Evolutionary conservation across 92 coral and sea anemone species (phyloP), one percentile per base, ranked within the genome.

Genomic region (Porites divaricata): DNA sequence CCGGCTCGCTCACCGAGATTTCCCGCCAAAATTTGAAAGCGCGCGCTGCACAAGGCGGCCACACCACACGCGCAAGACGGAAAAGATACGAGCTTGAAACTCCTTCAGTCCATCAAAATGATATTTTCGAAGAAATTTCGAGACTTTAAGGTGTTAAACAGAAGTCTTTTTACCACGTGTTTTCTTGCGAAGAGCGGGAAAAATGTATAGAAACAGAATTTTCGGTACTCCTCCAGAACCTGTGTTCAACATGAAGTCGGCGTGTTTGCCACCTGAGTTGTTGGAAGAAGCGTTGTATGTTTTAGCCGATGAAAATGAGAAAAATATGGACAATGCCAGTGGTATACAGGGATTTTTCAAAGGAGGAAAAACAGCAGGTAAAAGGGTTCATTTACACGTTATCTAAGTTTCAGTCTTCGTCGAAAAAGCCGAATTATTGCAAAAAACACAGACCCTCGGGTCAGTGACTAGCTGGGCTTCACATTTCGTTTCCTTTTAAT

Each of bases 141-240:
- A 8, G 19, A 61, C 61, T 15, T 9, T 50, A 51, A 50, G 59
- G n/a, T n/a, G 17, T 9, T 21, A 11, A 51, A 17, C 1, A 5
- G 12, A 9, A 56, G 50, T 58, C 52, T 57, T 57, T 17, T 35
- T 35, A 35, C 45, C 4, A 35, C 45, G 45, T 2, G 2, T 19
- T 26, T 6, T 21, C 45, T 22, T 24, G 6, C 13, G 9, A 23
- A 74, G 15, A 49, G 12, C 17, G n/a, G 24, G 7, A 24, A 15
- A 51, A 80, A 95, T 97, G 99, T 88, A 81, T 66, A 93, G 86
- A 68, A 95, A 77, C 65, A 86, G 95, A 81, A 97, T 97, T 74
- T 97, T 97, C 79, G 99, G 99, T 62, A 97, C 99, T 69, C 99
- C 99, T 8, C 98, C 99, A n/a, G 99, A 97, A 69, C 99, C 99